Evolutionary conservation across 1,140 invertebrate species (phyloP), one percentile per base, ranked within the genome.

Genomic region (Aphis gossypii): DNA sequence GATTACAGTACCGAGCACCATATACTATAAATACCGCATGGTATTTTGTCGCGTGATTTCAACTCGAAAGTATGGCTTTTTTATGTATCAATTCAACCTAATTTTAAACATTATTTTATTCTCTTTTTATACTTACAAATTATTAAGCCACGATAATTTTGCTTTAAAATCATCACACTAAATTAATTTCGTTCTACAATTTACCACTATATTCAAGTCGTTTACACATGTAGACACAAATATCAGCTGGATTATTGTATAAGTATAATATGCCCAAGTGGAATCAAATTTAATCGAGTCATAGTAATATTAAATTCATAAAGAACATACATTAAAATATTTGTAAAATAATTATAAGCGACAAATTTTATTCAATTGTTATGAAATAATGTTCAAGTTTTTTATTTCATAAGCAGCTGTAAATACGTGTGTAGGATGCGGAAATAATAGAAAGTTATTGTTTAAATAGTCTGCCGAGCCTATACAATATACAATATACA

Each of bases 361-460:
- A 60, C 56, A 60, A 30, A 30, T 60, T 60, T 1, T 60, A 60
- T 30, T 60, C 56, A 60, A 60, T 82, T 82, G n/a, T 51, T 88
- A 35, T 35, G 20, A 88, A 51, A 88, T 88, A 35, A 35, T 35
- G n/a, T 51, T 51, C n/a, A n/a, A 2, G n/a, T 48, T 6, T 51
- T 51, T 48, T 48, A 18, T 87, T 51, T 21, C 18, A 88, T 48
- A 48, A 51, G 8, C 87, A n/a, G 41, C 11, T 30, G 44, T 14
- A 5, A 9, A 86, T 6, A 7, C 30, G 84, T 48, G 87, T 89
- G 48, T 56, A 54, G 87, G 87, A 89, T 54, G 35, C 48, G 35
- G 87, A 54, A 89, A 89, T 89, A 89, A 89, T 89, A 56, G 87
- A 89, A 89, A 54, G 87, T 56, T 88, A 35, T 54, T 23, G 84